Conservation (phyloP, 2,888 invertebrate species). For the Caenorhabditis virilis region DNA sequence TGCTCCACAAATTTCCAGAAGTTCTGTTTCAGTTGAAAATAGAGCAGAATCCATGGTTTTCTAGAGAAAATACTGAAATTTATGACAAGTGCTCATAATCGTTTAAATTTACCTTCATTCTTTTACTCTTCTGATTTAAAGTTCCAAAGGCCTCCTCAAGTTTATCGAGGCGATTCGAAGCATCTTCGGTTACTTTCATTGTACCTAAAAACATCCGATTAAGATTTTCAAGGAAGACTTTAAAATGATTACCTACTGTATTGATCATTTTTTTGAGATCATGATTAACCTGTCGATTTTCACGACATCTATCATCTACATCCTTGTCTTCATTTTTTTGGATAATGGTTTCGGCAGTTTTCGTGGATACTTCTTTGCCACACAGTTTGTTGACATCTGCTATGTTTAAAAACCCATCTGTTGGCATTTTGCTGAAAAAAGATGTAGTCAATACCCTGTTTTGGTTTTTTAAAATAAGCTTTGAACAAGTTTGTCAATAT, state of each 20-base stretch:
- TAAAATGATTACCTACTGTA: not conserved
- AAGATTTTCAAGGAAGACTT: not conserved
- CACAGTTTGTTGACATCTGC: not conserved
- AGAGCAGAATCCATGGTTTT: constrained; percentile 18
- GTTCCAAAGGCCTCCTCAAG: not conserved
- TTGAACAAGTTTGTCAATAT: too few relatives aligned
- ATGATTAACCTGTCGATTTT: not conserved
- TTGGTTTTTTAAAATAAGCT: not conserved
- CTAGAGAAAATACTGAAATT: too few relatives aligned
- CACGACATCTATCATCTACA: not conserved
- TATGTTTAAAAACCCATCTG: not conserved
- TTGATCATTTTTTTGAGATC: constrained; percentile 2
- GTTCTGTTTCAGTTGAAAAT: constrained; percentile 19
- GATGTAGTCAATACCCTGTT: not conserved
- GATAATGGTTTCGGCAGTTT: not conserved
- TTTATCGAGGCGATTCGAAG: not conserved
- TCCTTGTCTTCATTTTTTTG: not conserved
- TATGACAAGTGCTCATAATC: too few relatives aligned
- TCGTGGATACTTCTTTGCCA: not conserved
- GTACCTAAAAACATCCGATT: not conserved
- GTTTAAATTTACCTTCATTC: too few relatives aligned
- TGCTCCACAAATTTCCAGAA: constrained; percentile 11
- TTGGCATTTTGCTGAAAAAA: not conserved
- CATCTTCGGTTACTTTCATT: constrained; percentile 1
- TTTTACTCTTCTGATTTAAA: not conserved